These are phyloP conservation scores for Machimus rusticus DNA, from an alignment of 2,888 invertebrate species.

Conservation along the genomic window DNA sequence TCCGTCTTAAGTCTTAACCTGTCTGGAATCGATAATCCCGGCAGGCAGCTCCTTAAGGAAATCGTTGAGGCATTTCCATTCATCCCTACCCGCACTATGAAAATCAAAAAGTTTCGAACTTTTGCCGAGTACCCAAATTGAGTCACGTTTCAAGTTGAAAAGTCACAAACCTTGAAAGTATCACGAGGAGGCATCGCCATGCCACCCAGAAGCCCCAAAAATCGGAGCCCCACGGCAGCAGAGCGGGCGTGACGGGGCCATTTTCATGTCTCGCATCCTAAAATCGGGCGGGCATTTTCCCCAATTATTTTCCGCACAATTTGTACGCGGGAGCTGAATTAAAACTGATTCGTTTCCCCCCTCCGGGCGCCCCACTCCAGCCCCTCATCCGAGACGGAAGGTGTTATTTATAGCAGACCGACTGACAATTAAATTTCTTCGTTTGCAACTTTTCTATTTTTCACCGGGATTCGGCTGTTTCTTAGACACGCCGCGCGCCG, in stretches of 20 bases:
- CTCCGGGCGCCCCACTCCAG: not conserved
- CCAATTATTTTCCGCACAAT: constrained; percentile 48
- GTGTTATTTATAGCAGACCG: constrained; percentile 1
- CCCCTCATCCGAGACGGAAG: not conserved
- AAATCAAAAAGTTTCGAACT: constrained; percentile 40
- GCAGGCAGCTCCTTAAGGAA: not conserved
- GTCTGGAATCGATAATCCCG: constrained; percentile 22
- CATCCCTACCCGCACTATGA: constrained; percentile 16
- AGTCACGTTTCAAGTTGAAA: constrained; percentile 45
- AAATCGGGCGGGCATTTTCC: constrained; percentile 32
- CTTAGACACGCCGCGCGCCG: not conserved
- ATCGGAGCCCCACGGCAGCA: not conserved
- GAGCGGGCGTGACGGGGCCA: not conserved
- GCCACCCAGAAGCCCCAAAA: not conserved
- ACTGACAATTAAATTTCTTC: not conserved
- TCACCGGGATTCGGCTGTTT: not conserved
- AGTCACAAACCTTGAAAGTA: constrained; percentile 43
- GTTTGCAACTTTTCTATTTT: not conserved
- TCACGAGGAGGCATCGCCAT: not conserved
- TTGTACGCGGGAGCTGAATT: constrained; percentile 45
- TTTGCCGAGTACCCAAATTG: constrained; percentile 42
- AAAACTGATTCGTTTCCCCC: constrained; percentile 20
- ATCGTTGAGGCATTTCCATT: not conserved
- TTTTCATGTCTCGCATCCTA: constrained; percentile 22
- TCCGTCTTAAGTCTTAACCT: not conserved